Base-by-base conservation (phyloP, 2,113 vertebrate species). In the Grallaria varia region DNA sequence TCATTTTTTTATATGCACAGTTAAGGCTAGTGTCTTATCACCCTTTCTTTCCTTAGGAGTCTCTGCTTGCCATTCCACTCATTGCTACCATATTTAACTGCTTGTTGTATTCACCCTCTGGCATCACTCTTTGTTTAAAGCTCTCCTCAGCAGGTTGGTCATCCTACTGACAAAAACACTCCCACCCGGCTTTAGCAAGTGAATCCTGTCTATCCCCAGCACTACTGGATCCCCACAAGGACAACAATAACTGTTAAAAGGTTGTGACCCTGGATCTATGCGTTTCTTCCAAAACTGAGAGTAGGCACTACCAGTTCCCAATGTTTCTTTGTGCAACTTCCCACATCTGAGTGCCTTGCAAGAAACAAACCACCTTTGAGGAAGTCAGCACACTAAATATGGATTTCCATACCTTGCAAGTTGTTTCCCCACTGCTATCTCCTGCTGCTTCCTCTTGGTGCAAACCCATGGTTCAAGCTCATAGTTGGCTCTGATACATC, bases 401-500 rank as follows among this genome's bases (percentile, higher is more conserved):
- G 9, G 25, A 58, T 52, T 89, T 74, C 31, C 58, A 12, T 53
- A 10, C 9, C 14, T 58, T 62, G 21, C 6, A 56, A 82, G 23
- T 8, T 52, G 5, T 39, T 62, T 86, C 9, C 16, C 8, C n/a
- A 37, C 42, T 82, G 23, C 42, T 67, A 10, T 8, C 16, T 49
- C 12, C 52, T 93, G 35, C 16, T 90, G 28, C 47, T 59, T 76
- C 21, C 4, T 75, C 12, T 67, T 83, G 27, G 19, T 53, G 31
- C 42, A 76, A 37, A 62, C 3, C 2, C 4, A 50, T 37, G 8
- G 9, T 68, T 84, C 39, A 81, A 44, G 25, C 8, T 59, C 39
- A 33, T 5, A 49, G 14, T 3, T 76, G 53, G 6, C 25, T 76
- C 53, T 31, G 37, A 31, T 53, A 22, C 0, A 0, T 68, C 25